phyloP scores from a whole-genome alignment of 1,140 invertebrate species.

The Drosophila novamexicana region DNA sequence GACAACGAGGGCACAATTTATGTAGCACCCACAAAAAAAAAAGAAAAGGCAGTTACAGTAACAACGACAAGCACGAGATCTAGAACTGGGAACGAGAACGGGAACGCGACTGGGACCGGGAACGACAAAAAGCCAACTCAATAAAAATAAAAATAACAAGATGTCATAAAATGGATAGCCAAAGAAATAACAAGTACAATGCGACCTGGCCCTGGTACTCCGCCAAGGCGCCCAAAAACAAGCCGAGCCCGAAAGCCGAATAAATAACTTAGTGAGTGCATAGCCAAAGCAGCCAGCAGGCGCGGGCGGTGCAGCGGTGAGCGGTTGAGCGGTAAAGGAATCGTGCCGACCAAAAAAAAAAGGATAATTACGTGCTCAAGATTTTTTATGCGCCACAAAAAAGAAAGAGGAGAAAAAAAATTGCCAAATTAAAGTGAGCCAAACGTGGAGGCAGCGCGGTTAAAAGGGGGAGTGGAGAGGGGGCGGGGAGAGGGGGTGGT shows the following conservation, averaged over 20 bases:
- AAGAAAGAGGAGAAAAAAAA: constrained; percentile 23
- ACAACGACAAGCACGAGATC: constrained; percentile 30
- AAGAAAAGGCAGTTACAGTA: constrained; percentile 13
- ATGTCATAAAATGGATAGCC: constrained; percentile 70
- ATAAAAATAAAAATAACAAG: constrained; percentile 81
- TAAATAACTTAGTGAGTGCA: constrained; percentile 52
- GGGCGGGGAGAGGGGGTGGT: background rate
- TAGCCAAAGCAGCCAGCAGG: constrained; percentile 26
- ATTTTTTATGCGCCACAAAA: constrained; percentile 48
- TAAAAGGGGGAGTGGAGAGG: background rate
- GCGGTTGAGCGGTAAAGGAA: constrained; percentile 10
- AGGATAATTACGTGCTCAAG: constrained; percentile 80
- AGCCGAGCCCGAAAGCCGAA: constrained; percentile 51
- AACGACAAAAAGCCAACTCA: constrained; percentile 68
- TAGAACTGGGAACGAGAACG: background rate
- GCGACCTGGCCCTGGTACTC: constrained; percentile 6
- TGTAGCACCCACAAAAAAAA: constrained; percentile 28
- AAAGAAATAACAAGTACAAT: constrained; percentile 54
- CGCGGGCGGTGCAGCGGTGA: constrained; percentile 5
- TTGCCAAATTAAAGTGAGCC: constrained; percentile 68
- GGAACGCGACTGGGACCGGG: background rate
- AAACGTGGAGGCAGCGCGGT: background rate
- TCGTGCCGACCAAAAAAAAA: constrained; percentile 39
- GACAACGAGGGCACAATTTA: constrained; percentile 46
- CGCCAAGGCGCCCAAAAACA: constrained; percentile 14